A percentile compares a stretch with the other conserved stretches of the same genome.
phyloP scores from a whole-genome alignment of 2,113 vertebrate species.

The Neofelis nebulosa region DNA sequence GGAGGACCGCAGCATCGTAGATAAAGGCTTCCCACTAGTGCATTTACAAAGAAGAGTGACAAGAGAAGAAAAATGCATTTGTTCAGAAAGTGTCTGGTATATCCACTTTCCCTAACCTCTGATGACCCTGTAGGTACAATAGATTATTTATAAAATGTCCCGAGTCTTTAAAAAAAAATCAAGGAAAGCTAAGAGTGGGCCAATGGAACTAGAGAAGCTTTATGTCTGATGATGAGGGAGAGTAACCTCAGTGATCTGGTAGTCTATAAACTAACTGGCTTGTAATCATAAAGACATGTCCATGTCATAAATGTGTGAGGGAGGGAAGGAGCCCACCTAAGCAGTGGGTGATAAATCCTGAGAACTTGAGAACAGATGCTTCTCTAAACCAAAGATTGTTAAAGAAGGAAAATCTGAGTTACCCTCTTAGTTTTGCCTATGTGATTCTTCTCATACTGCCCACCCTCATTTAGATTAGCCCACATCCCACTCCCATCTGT shows the following conservation, averaged over 20 bases:
- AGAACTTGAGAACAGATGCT: not conserved
- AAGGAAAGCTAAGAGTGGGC: not conserved
- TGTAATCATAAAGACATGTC: not conserved
- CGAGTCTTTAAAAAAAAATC: not conserved
- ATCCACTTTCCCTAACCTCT: not conserved
- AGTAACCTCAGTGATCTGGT: not conserved
- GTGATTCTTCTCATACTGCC: not conserved
- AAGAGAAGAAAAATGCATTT: not conserved
- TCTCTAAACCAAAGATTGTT: not conserved
- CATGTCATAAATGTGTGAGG: not conserved
- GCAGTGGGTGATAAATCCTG: not conserved
- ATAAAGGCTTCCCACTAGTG: not conserved
- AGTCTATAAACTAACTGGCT: not conserved
- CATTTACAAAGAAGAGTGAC: not conserved
- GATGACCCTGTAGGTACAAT: not conserved
- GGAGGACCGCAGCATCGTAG: not conserved
- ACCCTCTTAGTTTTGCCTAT: not conserved
- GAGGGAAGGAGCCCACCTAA: not conserved
- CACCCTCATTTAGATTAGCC: not conserved
- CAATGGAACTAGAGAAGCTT: not conserved
- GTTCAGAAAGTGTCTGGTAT: not conserved
- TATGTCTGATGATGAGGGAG: not conserved
- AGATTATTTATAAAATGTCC: not conserved
- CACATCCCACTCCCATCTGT: not conserved
- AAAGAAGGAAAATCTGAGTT: not conserved